Evolutionary conservation across 2,888 invertebrate species (phyloP), one percentile per base, ranked within the genome.

Genomic region (Teleogryllus oceanicus): DNA sequence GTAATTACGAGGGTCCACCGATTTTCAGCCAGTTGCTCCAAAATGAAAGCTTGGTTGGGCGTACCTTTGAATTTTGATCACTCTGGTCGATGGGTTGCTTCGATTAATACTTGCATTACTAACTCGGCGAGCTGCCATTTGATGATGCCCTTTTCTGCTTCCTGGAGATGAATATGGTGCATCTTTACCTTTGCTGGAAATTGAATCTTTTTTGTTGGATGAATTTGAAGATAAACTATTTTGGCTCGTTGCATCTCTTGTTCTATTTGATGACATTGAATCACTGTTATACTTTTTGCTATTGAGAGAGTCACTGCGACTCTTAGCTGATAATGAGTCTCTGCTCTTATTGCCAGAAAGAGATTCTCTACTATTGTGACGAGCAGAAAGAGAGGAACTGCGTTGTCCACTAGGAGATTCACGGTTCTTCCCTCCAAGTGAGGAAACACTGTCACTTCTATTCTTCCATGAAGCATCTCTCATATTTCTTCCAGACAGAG

Each of bases 1-100:
- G 16, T 74, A 49, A 51, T 77, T 81, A 81, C 11, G 81, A 78
- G 62, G 81, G 81, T 50, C 79, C 80, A 37, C 79, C 80, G 62
- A 87, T 85, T 90, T 91, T 89, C 89, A 90, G 89, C 90, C 90
- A 90, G 88, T 87, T 89, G 89, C 89, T 90, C 92, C 92, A 93
- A 90, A 92, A 92, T 88, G 90, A 90, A 87, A 90, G 90, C 88
- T 90, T 91, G 85, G 88, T 86, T 87, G 90, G 88, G 87, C 93
- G 93, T 92, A 93, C 93, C 93, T 93, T 93, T 86, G 81, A 81
- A 76, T 75, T 77, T 49, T 78, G 78, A 20, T 81, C 81, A 76
- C 79, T 79, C 50, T 79, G 81, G 49, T 79, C 81, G 50, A 74
- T 79, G n/a, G 50, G 78, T 49, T 62, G 74, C 75, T 51, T 21